Evolutionary conservation across 2,888 invertebrate genomes (phyloP).

Genomic region (Sialis lutaria): DNA sequence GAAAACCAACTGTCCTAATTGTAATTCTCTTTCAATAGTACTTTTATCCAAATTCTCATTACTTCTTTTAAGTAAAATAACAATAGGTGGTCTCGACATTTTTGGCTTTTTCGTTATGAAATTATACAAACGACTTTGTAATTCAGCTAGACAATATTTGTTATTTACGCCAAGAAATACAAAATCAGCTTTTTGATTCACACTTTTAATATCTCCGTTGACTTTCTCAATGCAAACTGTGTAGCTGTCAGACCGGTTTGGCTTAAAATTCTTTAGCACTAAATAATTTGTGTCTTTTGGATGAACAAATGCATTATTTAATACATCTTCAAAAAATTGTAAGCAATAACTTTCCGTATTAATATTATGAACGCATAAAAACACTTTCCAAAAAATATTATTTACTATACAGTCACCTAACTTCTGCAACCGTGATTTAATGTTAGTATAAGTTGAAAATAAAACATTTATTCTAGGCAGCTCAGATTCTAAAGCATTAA

Average conservation of each 20-base stretch:
- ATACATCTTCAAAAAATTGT: slow-evolving; percentile 29
- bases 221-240: slow-evolving; percentile 19
- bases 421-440: slow-evolving; percentile 24
- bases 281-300: not conserved
- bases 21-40: slow-evolving; percentile 5
- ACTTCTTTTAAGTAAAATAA: slow-evolving; percentile 16
- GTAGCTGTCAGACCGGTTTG: slow-evolving; percentile 17
- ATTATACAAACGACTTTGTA: slow-evolving; percentile 17
- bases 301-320: slow-evolving; percentile 28
- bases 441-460: slow-evolving; percentile 11
- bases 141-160: slow-evolving; percentile 13
- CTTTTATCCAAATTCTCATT: slow-evolving; percentile 6
- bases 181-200: slow-evolving; percentile 17
- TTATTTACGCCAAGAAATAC: slow-evolving; percentile 16
- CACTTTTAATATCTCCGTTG: slow-evolving; percentile 16
- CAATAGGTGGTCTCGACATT: slow-evolving; percentile 19
- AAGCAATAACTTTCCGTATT: slow-evolving; percentile 19
- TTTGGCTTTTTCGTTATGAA: slow-evolving; percentile 17
- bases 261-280: slow-evolving; percentile 5
- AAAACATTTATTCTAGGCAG: slow-evolving; percentile 14
- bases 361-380: slow-evolving; percentile 10
- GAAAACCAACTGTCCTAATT: slow-evolving; percentile 12
- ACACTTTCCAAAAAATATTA: slow-evolving; percentile 40
- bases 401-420: slow-evolving; percentile 19
- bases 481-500: slow-evolving; percentile 14